phyloP scores from a whole-genome alignment of 2,888 invertebrate species.

The Nephrotoma guestfalica region DNA sequence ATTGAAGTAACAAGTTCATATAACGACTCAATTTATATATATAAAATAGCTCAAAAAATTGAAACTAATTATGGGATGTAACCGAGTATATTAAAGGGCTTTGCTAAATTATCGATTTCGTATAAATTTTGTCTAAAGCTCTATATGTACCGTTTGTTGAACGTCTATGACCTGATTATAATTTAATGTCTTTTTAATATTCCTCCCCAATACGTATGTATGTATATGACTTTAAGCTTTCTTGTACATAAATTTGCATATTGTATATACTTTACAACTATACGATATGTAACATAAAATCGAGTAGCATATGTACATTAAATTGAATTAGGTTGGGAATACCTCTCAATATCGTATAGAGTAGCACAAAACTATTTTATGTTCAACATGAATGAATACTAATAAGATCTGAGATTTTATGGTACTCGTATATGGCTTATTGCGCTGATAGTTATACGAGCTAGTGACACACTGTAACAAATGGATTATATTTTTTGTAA shows the following conservation, averaged over 20 bases:
- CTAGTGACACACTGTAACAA: too few species aligned
- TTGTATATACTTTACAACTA: neutral
- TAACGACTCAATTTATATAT: too few species aligned
- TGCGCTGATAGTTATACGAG: too few species aligned
- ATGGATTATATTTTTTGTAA: too few species aligned
- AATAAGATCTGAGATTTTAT: neutral
- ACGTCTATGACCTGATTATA: neutral
- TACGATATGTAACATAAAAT: neutral
- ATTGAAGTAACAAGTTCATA: too few species aligned
- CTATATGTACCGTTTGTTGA: neutral
- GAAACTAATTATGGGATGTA: neutral
- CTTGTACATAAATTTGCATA: neutral
- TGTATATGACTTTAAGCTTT: neutral
- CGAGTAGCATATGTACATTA: neutral
- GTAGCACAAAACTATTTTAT: neutral
- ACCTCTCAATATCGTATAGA: neutral
- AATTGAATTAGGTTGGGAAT: neutral
- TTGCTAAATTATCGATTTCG: neutral
- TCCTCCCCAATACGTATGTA: neutral
- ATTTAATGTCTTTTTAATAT: neutral
- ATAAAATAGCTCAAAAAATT: too few species aligned
- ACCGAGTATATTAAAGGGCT: neutral
- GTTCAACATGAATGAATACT: neutral
- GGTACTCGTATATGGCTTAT: too few species aligned
- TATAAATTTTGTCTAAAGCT: neutral